These are phyloP conservation scores for Mimachlamys varia DNA, from an alignment of 2,888 invertebrate genomes.

Conservation along the genomic window DNA sequence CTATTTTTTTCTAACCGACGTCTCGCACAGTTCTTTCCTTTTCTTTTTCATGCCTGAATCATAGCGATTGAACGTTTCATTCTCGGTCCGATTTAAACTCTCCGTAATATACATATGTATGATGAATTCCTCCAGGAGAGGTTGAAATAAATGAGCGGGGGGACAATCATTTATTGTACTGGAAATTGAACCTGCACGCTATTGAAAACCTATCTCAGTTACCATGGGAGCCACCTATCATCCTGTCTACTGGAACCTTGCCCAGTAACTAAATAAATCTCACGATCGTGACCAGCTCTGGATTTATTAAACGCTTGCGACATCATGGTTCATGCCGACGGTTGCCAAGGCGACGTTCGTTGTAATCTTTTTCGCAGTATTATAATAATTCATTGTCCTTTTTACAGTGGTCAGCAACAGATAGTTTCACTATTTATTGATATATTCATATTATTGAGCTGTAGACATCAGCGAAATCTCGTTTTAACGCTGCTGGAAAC, in stretches of 20 bases:
- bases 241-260: not conserved
- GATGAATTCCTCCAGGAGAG: not conserved
- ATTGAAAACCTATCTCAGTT: not conserved
- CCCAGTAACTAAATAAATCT: slow-evolving; percentile 23
- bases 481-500: not conserved
- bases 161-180: not conserved
- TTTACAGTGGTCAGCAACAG: not conserved
- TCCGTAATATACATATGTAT: not conserved
- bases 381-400: slow-evolving; percentile 23
- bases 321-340: not conserved
- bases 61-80: not conserved
- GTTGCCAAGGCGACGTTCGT: not conserved
- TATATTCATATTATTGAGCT: not conserved
- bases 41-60: not conserved
- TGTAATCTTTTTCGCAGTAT: not conserved
- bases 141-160: not conserved
- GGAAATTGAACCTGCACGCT: slow-evolving; percentile 13
- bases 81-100: not conserved
- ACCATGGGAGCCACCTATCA: slow-evolving; percentile 4
- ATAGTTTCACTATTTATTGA: not conserved
- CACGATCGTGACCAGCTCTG: not conserved
- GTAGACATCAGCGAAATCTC: not conserved
- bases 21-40: not conserved
- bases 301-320: slow-evolving; percentile 10
- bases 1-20: not conserved